These are phyloP conservation scores for Yponomeuta malinellus DNA, from an alignment of 2,888 invertebrate genomes.

Conservation along the genomic window DNA sequence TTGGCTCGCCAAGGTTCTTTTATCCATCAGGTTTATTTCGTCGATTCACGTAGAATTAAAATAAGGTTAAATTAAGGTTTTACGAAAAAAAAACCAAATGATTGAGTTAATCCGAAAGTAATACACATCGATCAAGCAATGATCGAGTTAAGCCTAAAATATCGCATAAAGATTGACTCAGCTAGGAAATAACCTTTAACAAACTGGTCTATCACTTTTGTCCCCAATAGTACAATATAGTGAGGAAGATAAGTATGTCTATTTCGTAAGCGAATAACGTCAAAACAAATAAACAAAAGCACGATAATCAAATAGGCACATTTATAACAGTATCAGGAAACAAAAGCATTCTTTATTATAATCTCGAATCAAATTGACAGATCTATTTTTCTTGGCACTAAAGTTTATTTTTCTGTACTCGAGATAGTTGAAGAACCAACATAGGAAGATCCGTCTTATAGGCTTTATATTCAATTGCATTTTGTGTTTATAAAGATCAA, in stretches of 20 bases:
- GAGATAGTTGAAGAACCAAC: not conserved
- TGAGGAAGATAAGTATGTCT: not conserved
- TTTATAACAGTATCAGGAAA: constrained; percentile 29
- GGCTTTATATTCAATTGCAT: not conserved
- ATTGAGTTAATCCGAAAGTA: no score
- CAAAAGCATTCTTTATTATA: constrained; percentile 34
- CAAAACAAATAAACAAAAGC: constrained; percentile 4
- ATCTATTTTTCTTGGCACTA: constrained; percentile 40
- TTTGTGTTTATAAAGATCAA: not conserved
- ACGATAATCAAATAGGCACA: constrained; percentile 25
- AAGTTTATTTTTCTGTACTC: constrained; percentile 17
- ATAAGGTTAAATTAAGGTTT: no score
- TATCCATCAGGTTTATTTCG: no score
- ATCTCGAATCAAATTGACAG: constrained; percentile 35
- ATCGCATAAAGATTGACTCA: not conserved
- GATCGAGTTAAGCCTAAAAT: no score
- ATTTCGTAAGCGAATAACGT: not conserved
- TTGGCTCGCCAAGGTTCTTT: no score
- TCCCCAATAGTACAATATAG: not conserved
- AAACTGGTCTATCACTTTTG: not conserved
- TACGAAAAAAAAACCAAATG: no score
- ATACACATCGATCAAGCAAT: no score
- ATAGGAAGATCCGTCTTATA: not conserved
- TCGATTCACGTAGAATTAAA: no score
- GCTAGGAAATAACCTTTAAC: not conserved